A percentile compares a stretch with the other conserved stretches of the same genome.
phyloP scores from a whole-genome alignment of 1,140 invertebrate genomes.

The Drosophila pseudoobscura region DNA sequence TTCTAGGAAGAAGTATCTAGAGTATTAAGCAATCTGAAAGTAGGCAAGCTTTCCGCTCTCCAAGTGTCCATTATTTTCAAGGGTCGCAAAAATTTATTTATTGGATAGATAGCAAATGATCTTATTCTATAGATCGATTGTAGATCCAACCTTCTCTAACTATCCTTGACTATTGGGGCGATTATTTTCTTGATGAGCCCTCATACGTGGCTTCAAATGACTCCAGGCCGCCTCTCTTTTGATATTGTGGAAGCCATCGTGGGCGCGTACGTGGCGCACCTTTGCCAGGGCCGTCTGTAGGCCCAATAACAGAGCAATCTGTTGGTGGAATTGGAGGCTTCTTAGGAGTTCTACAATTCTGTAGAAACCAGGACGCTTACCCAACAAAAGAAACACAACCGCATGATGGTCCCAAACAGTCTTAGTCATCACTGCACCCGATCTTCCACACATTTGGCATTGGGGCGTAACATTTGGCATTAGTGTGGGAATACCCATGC shows the following conservation, averaged over 20 bases:
- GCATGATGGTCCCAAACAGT: not conserved
- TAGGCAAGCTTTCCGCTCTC: constrained; percentile 3
- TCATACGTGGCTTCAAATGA: constrained; percentile 16
- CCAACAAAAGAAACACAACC: constrained; percentile 12
- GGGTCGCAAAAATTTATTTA: constrained; percentile 8
- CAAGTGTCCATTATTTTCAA: constrained; percentile 12
- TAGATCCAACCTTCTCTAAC: constrained; percentile 6
- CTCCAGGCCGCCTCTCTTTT: constrained; percentile 9
- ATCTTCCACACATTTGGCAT: too few relatives aligned
- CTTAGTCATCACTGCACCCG: too few relatives aligned
- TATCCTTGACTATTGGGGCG: not conserved
- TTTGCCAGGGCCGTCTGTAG: not conserved
- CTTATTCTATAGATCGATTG: constrained; percentile 14
- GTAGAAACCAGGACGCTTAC: not conserved
- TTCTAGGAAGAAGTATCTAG: too few relatives aligned
- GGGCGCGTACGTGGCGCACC: constrained; percentile 19
- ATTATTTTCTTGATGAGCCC: constrained; percentile 8
- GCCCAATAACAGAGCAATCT: not conserved
- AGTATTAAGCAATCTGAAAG: too few relatives aligned
- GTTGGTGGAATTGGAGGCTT: not conserved
- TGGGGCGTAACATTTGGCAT: too few relatives aligned
- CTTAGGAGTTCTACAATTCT: not conserved
- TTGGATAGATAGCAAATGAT: not conserved
- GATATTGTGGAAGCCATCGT: constrained; percentile 41
- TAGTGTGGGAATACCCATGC: too few relatives aligned